A percentile compares a stretch with the other conserved stretches of the same genome.
phyloP scores from a whole-genome alignment of 2,113 vertebrate genomes.

The Centrocercus urophasianus region DNA sequence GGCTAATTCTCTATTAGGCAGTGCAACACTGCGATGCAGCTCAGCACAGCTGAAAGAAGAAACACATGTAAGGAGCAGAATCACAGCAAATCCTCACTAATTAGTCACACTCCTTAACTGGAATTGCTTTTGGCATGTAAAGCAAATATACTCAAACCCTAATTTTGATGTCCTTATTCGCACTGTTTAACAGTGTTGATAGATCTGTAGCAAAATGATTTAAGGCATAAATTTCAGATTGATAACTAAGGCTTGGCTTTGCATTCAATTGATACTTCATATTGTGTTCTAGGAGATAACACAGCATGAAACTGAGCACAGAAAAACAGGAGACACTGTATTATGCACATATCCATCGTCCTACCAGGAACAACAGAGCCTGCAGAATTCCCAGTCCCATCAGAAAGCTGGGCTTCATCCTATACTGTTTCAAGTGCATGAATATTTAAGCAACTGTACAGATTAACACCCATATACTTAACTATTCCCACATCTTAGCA shows the following conservation, averaged over 20 bases:
- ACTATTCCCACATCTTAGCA: background rate
- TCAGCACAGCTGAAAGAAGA: background rate
- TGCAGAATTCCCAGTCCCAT: background rate
- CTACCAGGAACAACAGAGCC: background rate
- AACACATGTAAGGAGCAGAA: background rate
- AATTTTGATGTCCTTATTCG: background rate
- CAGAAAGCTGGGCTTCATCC: background rate
- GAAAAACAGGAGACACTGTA: background rate
- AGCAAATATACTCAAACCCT: background rate
- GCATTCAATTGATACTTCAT: background rate
- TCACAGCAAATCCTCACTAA: background rate
- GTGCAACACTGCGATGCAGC: background rate
- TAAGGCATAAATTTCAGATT: background rate
- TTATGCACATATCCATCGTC: rapidly evolving
- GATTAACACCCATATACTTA: background rate
- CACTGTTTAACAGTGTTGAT: background rate
- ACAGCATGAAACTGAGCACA: background rate
- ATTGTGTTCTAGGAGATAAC: background rate
- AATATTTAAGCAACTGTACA: background rate
- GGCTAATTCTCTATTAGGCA: background rate
- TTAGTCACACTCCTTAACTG: background rate
- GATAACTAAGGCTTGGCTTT: background rate
- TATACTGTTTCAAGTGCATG: background rate
- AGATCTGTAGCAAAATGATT: background rate
- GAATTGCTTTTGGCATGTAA: background rate